These are phyloP conservation scores for Leistus spinibarbis DNA, from an alignment of 2,888 invertebrate genomes.

Conservation along the genomic window DNA sequence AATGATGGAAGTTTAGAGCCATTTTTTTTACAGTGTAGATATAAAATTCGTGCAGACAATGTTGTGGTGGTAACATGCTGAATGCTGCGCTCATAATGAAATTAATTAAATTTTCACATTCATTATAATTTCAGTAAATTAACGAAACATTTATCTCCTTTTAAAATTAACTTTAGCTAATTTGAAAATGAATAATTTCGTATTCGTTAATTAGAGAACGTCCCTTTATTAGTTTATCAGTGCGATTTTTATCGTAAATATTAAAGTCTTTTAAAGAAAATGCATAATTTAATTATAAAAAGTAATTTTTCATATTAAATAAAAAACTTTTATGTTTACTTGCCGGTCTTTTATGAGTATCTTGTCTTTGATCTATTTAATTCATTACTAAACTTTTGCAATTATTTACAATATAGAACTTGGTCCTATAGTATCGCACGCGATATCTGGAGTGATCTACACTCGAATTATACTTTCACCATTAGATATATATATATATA, in stretches of 20 bases:
- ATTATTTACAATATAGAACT: constrained; percentile 11
- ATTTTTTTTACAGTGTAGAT: no score
- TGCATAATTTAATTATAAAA: constrained; percentile 14
- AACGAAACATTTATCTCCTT: no score
- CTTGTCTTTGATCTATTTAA: constrained; percentile 10
- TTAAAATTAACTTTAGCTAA: no score
- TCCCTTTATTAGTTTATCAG: no score
- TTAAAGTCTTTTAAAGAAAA: not conserved
- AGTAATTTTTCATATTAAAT: constrained; percentile 11
- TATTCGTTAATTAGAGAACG: not conserved
- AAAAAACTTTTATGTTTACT: constrained; percentile 12
- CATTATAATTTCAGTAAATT: no score
- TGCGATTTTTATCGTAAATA: not conserved
- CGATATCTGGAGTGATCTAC: no score
- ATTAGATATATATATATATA: not conserved
- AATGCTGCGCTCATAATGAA: no score
- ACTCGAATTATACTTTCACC: no score
- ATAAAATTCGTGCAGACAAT: no score
- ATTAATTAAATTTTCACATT: no score
- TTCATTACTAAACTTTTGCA: constrained; percentile 15
- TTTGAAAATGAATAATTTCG: constrained; percentile 10
- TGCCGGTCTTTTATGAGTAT: constrained; percentile 2
- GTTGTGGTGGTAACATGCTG: no score
- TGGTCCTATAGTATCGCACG: not conserved
- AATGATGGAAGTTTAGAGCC: no score